These are phyloP conservation scores for Drosophila koepferae DNA, from an alignment of 2,888 invertebrate genomes.

Conservation along the genomic window DNA sequence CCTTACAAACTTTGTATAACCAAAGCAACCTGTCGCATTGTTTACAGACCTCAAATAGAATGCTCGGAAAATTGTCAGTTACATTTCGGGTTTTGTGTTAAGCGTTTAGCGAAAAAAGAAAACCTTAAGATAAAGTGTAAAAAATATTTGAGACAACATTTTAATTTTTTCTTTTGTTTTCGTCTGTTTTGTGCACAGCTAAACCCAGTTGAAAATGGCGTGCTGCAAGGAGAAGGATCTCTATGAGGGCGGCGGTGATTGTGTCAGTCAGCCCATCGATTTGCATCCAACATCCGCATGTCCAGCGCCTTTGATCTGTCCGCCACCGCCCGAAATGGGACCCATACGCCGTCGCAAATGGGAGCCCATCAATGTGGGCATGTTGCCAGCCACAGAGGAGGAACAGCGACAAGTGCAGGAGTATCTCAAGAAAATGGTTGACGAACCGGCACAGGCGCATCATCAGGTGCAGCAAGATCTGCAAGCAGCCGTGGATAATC, in stretches of 20 bases:
- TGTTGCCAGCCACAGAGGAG: conserved; percentile 52
- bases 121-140: neutral
- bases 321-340: conserved; percentile 55
- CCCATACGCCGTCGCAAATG: conserved; percentile 42
- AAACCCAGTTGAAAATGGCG: conserved; percentile 34
- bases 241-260: conserved; percentile 40
- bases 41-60: conserved; percentile 50
- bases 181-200: neutral
- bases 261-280: conserved; percentile 43
- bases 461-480: conserved; percentile 53
- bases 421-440: conserved; percentile 32
- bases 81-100: conserved; percentile 25
- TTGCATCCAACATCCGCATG: conserved; percentile 56
- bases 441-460: conserved; percentile 47
- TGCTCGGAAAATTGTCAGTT: conserved; percentile 10
- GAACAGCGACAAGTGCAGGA: conserved; percentile 47
- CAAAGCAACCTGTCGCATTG: conserved; percentile 42
- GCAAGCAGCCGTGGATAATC: conserved; percentile 55
- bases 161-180: neutral
- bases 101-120: conserved; percentile 2
- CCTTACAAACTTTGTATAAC: conserved; percentile 16
- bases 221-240: conserved; percentile 60
- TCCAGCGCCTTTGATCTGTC: conserved; percentile 65
- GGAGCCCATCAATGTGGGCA: conserved; percentile 34
- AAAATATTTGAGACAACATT: conserved; percentile 3